Conservation (phyloP, 2,888 invertebrate genomes). For the Ophioninae sp. region DNA sequence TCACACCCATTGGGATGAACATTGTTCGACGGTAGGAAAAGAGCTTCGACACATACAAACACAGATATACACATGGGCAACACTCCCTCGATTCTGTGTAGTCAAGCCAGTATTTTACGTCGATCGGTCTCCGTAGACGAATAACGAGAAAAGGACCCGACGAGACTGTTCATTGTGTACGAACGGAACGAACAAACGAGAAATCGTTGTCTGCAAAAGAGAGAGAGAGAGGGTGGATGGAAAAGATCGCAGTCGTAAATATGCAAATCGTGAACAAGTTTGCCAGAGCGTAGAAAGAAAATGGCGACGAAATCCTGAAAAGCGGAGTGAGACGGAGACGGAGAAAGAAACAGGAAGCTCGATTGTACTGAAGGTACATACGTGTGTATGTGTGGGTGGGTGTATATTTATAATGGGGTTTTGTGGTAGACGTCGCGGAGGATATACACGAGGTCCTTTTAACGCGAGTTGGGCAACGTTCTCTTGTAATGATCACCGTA, state of each 20-base stretch:
- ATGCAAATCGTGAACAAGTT: constrained; percentile 63
- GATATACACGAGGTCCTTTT: constrained; percentile 35
- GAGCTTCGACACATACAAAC: constrained; percentile 4
- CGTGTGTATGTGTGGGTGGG: neutral
- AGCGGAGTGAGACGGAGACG: neutral
- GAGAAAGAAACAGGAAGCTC: constrained; percentile 14
- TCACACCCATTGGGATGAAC: constrained; percentile 18
- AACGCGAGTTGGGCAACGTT: constrained; percentile 51
- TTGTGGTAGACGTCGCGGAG: constrained; percentile 8
- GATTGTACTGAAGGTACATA: neutral
- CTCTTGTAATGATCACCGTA: constrained; percentile 49
- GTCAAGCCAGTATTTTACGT: constrained; percentile 44
- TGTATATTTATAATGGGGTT: neutral
- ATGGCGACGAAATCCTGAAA: constrained; percentile 24
- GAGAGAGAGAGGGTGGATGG: neutral
- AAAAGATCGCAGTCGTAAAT: constrained; percentile 64
- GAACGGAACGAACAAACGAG: constrained; percentile 35
- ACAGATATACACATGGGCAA: neutral
- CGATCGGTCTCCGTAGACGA: constrained; percentile 58
- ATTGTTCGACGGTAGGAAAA: constrained; percentile 20
- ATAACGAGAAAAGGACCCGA: constrained; percentile 52
- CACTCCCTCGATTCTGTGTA: constrained; percentile 1
- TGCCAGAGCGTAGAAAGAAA: constrained; percentile 35
- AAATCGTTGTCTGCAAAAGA: constrained; percentile 6
- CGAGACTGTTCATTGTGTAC: constrained; percentile 33